Conservation (phyloP, 1,140 invertebrate species). For the Apis laboriosa region DNA sequence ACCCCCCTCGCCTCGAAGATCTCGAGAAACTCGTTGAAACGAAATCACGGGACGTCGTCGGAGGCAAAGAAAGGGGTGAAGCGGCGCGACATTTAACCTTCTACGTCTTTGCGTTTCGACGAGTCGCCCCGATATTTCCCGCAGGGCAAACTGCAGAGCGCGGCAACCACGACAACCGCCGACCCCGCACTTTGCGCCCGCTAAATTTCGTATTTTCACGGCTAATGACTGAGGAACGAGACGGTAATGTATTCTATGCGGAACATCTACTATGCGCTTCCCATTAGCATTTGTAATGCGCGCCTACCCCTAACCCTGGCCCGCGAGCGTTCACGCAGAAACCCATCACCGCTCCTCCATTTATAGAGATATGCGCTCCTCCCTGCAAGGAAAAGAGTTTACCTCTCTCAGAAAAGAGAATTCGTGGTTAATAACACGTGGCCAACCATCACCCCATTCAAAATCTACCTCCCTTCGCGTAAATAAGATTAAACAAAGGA, state of each 20-base stretch:
- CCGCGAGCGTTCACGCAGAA: slow-evolving; percentile 66
- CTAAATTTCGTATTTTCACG: slow-evolving; percentile 76
- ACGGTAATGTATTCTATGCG: slow-evolving; percentile 79
- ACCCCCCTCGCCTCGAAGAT: no score
- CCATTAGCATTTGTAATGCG: slow-evolving; percentile 80
- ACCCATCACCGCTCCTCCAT: slow-evolving; percentile 72
- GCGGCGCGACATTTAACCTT: not conserved
- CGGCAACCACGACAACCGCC: slow-evolving; percentile 30
- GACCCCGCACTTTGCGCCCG: slow-evolving; percentile 47
- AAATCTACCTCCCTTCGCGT: no score
- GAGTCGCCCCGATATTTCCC: not conserved
- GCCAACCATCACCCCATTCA: slow-evolving; percentile 40
- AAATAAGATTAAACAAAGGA: no score
- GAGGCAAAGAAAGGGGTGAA: not conserved
- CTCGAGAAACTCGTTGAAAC: no score
- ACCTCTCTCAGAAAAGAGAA: slow-evolving; percentile 53
- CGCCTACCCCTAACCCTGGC: slow-evolving; percentile 65
- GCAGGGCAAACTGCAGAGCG: slow-evolving; percentile 14
- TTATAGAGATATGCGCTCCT: slow-evolving; percentile 70
- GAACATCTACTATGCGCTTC: slow-evolving; percentile 76
- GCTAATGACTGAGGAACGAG: slow-evolving; percentile 79
- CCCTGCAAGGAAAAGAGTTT: slow-evolving; percentile 59
- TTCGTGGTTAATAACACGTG: slow-evolving; percentile 62
- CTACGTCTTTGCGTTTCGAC: not conserved
- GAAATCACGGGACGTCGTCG: not conserved